Evolutionary conservation across 2,888 invertebrate species (phyloP).

Genomic region (Conops quadrifasciatus): DNA sequence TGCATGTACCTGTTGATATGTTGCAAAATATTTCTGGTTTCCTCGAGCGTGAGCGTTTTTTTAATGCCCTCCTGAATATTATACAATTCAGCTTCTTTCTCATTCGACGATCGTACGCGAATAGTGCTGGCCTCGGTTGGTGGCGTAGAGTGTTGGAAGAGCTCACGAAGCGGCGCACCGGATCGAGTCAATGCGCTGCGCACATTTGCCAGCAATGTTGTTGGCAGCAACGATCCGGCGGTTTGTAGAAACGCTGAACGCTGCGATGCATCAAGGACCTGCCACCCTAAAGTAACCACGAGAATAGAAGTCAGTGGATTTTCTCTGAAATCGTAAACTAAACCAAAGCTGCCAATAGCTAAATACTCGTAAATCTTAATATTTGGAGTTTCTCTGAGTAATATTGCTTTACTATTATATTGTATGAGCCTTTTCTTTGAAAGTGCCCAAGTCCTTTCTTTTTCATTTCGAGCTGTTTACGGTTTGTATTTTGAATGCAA

Average conservation of each 20-base stretch:
- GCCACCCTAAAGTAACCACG: conserved; percentile 54
- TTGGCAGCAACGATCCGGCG: conserved; percentile 53
- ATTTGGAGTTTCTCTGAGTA: no score
- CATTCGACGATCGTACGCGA: conserved; percentile 26
- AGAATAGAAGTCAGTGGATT: background rate
- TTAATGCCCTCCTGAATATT: conserved; percentile 51
- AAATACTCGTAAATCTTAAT: no score
- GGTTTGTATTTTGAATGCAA: no score
- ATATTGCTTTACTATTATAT: no score
- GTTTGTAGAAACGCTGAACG: conserved; percentile 57
- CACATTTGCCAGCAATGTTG: conserved; percentile 54
- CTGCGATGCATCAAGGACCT: conserved; percentile 59
- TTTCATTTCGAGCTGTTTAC: no score
- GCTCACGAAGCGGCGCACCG: conserved; percentile 17
- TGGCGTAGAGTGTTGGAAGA: conserved; percentile 45
- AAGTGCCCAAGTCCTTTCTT: no score
- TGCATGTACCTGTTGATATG: conserved; percentile 62
- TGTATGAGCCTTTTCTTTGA: no score
- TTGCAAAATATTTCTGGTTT: conserved; percentile 61
- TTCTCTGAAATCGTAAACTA: no score
- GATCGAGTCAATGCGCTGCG: conserved; percentile 43
- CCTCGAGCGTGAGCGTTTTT: conserved; percentile 57
- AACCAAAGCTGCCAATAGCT: no score
- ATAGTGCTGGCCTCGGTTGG: background rate
- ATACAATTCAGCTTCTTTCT: conserved; percentile 44